A percentile compares a stretch with the other conserved stretches of the same genome.
Evolutionary conservation across 2,888 invertebrate genomes (phyloP).

Genomic region (Anticlea derivata): DNA sequence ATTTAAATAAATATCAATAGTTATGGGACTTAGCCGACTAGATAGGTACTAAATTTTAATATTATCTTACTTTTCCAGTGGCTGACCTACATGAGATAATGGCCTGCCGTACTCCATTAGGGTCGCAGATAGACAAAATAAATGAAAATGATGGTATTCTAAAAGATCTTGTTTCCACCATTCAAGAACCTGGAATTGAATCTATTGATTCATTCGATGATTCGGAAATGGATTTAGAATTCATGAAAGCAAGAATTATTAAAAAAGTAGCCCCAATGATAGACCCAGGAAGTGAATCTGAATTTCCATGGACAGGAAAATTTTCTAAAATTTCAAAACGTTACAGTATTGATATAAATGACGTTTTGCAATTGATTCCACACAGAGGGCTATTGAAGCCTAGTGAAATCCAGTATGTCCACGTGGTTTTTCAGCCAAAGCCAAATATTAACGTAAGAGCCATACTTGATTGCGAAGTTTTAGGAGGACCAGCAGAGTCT

Average conservation of each 20-base stretch:
- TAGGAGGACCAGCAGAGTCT: conserved; percentile 82
- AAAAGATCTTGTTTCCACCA: conserved; percentile 21
- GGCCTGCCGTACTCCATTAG: conserved; percentile 32
- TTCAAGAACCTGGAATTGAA: conserved; percentile 27
- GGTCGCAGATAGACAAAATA: conserved; percentile 37
- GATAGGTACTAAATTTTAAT: background rate
- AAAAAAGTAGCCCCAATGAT: conserved; percentile 65
- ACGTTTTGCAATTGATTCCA: conserved; percentile 72
- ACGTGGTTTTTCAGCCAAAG: conserved; percentile 75
- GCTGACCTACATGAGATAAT: conserved; percentile 42
- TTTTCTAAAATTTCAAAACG: conserved; percentile 48
- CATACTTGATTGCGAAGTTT: conserved; percentile 77
- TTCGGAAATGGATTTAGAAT: conserved; percentile 35
- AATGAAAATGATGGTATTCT: conserved; percentile 26
- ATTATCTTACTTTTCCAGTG: conserved; percentile 35
- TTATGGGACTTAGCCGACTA: no score
- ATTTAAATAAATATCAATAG: no score
- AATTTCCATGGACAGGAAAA: conserved; percentile 66
- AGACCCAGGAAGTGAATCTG: conserved; percentile 45
- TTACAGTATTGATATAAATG: conserved; percentile 53
- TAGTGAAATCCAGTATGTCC: conserved; percentile 73
- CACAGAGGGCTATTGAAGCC: conserved; percentile 78
- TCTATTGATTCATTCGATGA: conserved; percentile 35
- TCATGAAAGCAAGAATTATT: conserved; percentile 46
- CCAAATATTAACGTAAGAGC: conserved; percentile 70